Percentiles rank a stretch among this genome's conserved stretches.
Conservation (phyloP, 2,113 vertebrate genomes). For the Triplophysa siluroides region DNA sequence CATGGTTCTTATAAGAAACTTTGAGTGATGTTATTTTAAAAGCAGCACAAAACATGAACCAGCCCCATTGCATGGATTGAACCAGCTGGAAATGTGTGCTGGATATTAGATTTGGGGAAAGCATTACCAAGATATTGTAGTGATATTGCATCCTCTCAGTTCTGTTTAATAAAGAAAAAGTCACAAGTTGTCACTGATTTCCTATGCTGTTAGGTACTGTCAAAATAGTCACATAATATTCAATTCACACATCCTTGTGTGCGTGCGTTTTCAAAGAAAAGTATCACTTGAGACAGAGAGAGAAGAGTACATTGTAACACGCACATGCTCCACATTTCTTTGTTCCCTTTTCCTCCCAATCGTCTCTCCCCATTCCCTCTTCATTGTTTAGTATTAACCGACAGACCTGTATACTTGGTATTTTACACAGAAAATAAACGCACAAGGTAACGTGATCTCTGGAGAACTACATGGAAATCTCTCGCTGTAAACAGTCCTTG, state of each 20-base stretch:
- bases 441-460: constrained; percentile 46
- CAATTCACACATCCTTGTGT: neutral
- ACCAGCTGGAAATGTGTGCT: neutral
- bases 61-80: neutral
- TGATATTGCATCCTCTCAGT: neutral
- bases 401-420: constrained; percentile 2
- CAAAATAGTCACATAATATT: constrained; percentile 1
- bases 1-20: too few relatives aligned
- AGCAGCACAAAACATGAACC: too few relatives aligned
- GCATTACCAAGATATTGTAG: neutral
- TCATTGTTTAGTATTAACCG: constrained; percentile 18
- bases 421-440: constrained; percentile 11
- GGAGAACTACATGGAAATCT: constrained; percentile 50
- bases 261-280: neutral
- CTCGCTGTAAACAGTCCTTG: constrained; percentile 41
- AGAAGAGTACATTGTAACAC: neutral
- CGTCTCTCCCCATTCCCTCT: constrained; percentile 8
- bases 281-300: neutral
- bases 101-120: neutral
- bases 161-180: neutral
- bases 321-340: neutral
- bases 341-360: neutral
- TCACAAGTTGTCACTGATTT: constrained; percentile 4
- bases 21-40: too few relatives aligned
- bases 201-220: neutral